A percentile compares a stretch with the other conserved stretches of the same genome.
phyloP scores from a whole-genome alignment of 2,888 invertebrate genomes.

The Sarcophaga rosellei region DNA sequence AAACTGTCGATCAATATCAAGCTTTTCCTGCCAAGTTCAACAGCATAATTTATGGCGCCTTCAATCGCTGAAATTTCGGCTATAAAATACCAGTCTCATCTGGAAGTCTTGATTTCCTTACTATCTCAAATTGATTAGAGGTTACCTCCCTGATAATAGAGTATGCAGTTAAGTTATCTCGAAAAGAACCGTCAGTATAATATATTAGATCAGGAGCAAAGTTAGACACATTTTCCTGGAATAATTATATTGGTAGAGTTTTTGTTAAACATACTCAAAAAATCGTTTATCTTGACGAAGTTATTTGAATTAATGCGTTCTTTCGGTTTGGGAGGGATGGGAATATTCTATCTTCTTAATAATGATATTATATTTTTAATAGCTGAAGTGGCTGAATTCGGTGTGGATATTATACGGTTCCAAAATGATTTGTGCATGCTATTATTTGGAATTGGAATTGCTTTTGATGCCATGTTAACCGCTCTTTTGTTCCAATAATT shows the following conservation, averaged over 20 bases:
- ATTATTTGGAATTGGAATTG: neutral
- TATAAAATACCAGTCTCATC: neutral
- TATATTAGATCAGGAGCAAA: too few species aligned
- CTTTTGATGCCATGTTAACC: conserved; percentile 2
- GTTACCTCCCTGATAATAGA: neutral
- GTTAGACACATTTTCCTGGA: too few species aligned
- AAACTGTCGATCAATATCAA: too few species aligned
- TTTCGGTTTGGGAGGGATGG: neutral
- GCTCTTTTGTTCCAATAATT: neutral
- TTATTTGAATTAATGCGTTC: neutral
- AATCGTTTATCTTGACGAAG: neutral
- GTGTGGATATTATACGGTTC: too few species aligned
- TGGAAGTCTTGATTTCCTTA: too few species aligned
- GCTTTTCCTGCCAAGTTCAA: too few species aligned
- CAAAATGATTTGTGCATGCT: neutral
- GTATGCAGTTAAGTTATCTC: too few species aligned
- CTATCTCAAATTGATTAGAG: too few species aligned
- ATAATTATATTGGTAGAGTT: neutral
- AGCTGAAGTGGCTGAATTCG: too few species aligned
- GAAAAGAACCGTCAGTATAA: too few species aligned
- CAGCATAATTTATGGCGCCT: too few species aligned
- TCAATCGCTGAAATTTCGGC: neutral
- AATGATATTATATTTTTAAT: neutral
- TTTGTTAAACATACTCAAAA: neutral
- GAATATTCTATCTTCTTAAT: neutral